Evolutionary conservation across 2,888 invertebrate species (phyloP), one percentile per base, ranked within the genome.

Genomic region (Lissonota sp.): DNA sequence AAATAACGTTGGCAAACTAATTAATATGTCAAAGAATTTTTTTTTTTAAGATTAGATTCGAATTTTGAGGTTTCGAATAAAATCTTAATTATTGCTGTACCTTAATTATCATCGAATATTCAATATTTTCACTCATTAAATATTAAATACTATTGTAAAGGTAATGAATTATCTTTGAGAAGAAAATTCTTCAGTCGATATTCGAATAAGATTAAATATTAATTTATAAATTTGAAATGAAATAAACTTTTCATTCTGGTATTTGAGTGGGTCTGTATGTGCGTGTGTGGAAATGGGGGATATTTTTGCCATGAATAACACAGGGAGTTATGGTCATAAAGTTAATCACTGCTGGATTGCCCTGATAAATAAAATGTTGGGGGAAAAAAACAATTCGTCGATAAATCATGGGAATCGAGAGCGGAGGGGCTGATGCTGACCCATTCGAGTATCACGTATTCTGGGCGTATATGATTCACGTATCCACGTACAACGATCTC

Each of bases 261-360:
- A 26, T 26, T 26, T 26, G 26, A 26, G 26, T 26, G 26, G n/a
- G n/a, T n/a, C n/a, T n/a, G n/a, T n/a, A n/a, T 26, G 26, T 26
- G 26, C 3, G 26, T 26, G 14, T 6, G 37, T 49, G 7, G 40
- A 37, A 7, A n/a, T 5, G 16, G 42, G 14, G 37, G 26, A 26
- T 7, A 51, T 62, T 71, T 66, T 46, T 49, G 60, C 42, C 6
- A 10, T 14, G 6, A 5, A 8, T 8, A 12, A 53, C 16, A 10
- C 44, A 14, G 40, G 72, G 51, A 70, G 78, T 55, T 55, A 67
- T 60, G 51, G 58, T 80, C 80, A 72, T 80, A 76, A 82, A 82
- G 63, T 82, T 82, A 82, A 82, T 80, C 75, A 70, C 72, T 49
- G 46, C 66, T 44, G 62, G 49, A 62, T 26, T 46, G 46, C 26